Percentiles rank a stretch among this genome's conserved stretches.
Evolutionary conservation across 2,797 vertebrate species (phyloP).

Genomic region (Spinibarbus caldwelli): DNA sequence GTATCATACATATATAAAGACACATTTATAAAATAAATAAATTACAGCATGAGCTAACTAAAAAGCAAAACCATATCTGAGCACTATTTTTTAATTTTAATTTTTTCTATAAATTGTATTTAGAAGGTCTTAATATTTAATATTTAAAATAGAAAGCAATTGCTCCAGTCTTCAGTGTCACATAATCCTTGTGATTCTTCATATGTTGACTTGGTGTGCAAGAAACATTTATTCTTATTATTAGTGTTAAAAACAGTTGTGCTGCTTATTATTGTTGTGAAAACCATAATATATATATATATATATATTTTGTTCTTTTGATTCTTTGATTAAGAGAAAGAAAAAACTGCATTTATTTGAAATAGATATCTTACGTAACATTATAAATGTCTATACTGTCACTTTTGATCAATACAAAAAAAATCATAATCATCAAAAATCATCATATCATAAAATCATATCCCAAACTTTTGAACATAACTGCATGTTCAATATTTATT

Average conservation of each 20-base stretch:
- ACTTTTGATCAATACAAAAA: too few species aligned
- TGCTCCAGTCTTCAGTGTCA: background rate
- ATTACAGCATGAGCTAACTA: too few species aligned
- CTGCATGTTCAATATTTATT: slow-evolving; percentile 67
- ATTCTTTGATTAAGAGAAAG: background rate
- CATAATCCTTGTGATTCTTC: background rate
- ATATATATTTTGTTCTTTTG: too few species aligned
- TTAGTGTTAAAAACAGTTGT: background rate
- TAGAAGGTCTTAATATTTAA: background rate
- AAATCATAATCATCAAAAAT: background rate
- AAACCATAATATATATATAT: too few species aligned
- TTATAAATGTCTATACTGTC: background rate
- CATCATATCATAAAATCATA: background rate
- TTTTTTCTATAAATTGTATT: background rate
- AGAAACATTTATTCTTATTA: background rate
- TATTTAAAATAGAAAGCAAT: background rate
- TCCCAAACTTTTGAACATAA: slow-evolving; percentile 39
- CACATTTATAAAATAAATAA: too few species aligned
- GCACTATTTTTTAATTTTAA: too few species aligned
- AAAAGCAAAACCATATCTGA: background rate
- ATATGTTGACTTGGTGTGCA: background rate
- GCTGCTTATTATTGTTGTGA: background rate
- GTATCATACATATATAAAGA: too few species aligned
- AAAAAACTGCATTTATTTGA: background rate
- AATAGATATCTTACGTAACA: too few species aligned